phyloP scores from a whole-genome alignment of 2,797 vertebrate species.

The Lophius americanus region DNA sequence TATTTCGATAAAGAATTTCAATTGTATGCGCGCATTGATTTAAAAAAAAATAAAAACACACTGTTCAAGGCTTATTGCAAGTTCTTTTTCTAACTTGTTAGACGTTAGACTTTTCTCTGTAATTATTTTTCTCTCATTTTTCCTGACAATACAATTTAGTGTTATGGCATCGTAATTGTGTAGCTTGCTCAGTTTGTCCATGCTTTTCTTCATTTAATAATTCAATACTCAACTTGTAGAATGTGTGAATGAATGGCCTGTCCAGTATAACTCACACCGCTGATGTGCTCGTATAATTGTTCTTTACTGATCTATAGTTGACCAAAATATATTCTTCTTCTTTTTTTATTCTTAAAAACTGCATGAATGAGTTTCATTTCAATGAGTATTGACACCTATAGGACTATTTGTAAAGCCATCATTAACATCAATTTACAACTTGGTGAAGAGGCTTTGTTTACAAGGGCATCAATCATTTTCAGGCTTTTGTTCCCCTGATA shows the following conservation, averaged over 20 bases:
- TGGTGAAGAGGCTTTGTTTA: neutral
- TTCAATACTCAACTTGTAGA: neutral
- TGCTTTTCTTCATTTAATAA: slow-evolving; percentile 3
- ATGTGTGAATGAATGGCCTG: slow-evolving; percentile 2
- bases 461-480: too few species aligned
- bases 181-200: neutral
- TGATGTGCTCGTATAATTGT: slow-evolving; percentile 46
- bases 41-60: neutral
- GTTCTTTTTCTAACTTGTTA: neutral
- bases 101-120: neutral
- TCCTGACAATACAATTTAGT: neutral
- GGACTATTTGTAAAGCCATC: slow-evolving; percentile 9
- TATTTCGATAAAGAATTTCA: neutral
- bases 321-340: slow-evolving; percentile 27
- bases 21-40: neutral
- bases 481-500: too few species aligned
- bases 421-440: slow-evolving; percentile 15
- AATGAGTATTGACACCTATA: slow-evolving; percentile 3
- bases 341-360: neutral
- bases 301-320: slow-evolving; percentile 57
- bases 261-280: slow-evolving; percentile 36
- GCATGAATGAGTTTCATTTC: slow-evolving; percentile 21
- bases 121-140: neutral
- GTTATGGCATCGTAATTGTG: neutral
- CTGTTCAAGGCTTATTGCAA: neutral